Evolutionary conservation across 2,113 vertebrate genomes (phyloP).

Genomic region (Axis porcinus): DNA sequence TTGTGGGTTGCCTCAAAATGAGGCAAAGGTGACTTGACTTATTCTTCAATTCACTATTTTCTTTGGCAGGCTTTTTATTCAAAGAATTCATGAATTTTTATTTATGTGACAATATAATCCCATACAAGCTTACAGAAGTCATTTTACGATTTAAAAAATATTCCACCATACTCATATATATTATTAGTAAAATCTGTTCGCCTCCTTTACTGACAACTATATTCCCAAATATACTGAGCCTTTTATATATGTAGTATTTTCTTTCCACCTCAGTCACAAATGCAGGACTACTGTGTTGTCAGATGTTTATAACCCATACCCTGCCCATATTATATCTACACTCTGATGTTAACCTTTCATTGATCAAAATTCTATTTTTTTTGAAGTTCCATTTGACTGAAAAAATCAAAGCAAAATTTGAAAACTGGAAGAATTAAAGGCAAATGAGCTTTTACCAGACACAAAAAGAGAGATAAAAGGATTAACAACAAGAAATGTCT

Average conservation of each 20-base stretch:
- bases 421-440: background rate
- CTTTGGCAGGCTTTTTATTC: background rate
- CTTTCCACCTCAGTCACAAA: background rate
- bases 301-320: background rate
- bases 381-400: background rate
- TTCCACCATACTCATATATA: slow-evolving; percentile 8
- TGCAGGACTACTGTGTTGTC: background rate
- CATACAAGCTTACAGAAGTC: slow-evolving; percentile 40
- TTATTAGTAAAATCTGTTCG: slow-evolving; percentile 56
- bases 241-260: background rate
- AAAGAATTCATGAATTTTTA: slow-evolving; percentile 57
- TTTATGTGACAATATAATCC: slow-evolving; percentile 62
- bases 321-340: background rate
- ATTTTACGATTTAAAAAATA: slow-evolving; percentile 58
- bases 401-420: slow-evolving; percentile 6
- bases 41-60: slow-evolving; percentile 5
- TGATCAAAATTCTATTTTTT: slow-evolving; percentile 37
- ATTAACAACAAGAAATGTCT: background rate
- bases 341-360: background rate
- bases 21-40: background rate
- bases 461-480: background rate
- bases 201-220: slow-evolving; percentile 1
- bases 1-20: background rate
- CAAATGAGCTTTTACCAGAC: background rate
- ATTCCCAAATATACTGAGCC: background rate